Base-by-base conservation (phyloP, 2,888 invertebrate genomes). In the Acanthococcus lagerstroemiae region DNA sequence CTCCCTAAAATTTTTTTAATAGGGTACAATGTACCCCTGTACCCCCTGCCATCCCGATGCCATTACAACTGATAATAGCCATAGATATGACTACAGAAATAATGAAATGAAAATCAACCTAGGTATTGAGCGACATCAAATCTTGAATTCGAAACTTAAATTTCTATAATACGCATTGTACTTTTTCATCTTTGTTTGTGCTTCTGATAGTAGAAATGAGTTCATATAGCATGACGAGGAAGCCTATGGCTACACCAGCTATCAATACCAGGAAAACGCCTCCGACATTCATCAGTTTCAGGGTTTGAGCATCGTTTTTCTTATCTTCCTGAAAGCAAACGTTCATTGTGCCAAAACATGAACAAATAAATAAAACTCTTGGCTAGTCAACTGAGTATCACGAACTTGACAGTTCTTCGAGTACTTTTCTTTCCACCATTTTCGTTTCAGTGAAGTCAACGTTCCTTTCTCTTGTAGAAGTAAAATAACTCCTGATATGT, bases 401-500 rank as follows among this genome's bases (percentile, higher is more conserved):
- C 25, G 21, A 37, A 66, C 66, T 48, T 56, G 55, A 48, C 66
- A 66, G 27, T 66, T 66, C 50, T 66, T 66, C 4, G 66, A 56
- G 22, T 66, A 66, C 76, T 85, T 86, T 76, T 90, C 87, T 74
- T 87, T 86, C 94, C 94, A 95, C 94, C 94, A 95, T 74, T 85
- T 86, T 67, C 85, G 83, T 77, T 91, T 90, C 78, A 94, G 80
- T 71, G 81, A 80, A 17, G 84, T 84, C 68, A 95, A 80, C 69
- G 81, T 80, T 25, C 93, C 92, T 67, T 82, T 82, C 78, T 95
- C 94, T 79, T 94, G 93, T 63, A 95, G 79, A 74, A 84, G 85
- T 67, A 94, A 79, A 68, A 95, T 84, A 50, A 89, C 90, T 72
- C 86, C 25, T 73, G 88, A 91, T 66, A 94, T 78, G 25, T 81